Evolutionary conservation across 2,113 vertebrate species (phyloP), one percentile per base, ranked within the genome.

Genomic region (Gymnobelideus leadbeateri): DNA sequence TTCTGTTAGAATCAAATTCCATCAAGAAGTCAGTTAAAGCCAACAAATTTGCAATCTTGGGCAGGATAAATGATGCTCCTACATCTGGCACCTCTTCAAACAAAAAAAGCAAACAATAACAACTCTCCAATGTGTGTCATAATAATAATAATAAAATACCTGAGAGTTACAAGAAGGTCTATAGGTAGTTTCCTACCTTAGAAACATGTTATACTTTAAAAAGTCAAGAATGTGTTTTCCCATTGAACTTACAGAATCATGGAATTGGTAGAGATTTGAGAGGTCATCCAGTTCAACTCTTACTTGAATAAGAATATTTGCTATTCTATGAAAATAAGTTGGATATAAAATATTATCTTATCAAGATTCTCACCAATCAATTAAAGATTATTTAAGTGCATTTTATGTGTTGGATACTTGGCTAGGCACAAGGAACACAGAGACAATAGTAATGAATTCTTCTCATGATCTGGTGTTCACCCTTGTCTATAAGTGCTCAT

Each of bases 321-420:
- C n/a, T 68, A 68, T 68, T 77, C 14, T 77, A 2, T n/a, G 37
- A 77, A 37, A 77, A 12, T 77, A 77, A 77, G 3, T 19, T 77
- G 61, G 3, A 68, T 7, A 68, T 68, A 37, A 68, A 16, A 16
- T 37, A 68, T n/a, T n/a, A 68, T 68, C 11, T 37, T 68, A 57
- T 57, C 8, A 8, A 89, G 68, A 43, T 91, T 61, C 0, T 23
- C 46, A 37, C 31, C 55, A 3, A 61, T 51, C 14, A 51, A 95
- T 97, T 97, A 98, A n/a, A 97, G 94, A 97, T 51, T 93, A 8
- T 89, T 47, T 0, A 0, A 54, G 96, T 93, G 25, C 91, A 94
- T 90, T 50, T 89, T 96, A n/a, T 90, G 91, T 97, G 93, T 61
- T 89, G 95, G 92, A 90, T 89, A 91, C 91, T 90, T 93, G 95